Conservation (phyloP, 2,113 vertebrate genomes). For the Calypte anna region DNA sequence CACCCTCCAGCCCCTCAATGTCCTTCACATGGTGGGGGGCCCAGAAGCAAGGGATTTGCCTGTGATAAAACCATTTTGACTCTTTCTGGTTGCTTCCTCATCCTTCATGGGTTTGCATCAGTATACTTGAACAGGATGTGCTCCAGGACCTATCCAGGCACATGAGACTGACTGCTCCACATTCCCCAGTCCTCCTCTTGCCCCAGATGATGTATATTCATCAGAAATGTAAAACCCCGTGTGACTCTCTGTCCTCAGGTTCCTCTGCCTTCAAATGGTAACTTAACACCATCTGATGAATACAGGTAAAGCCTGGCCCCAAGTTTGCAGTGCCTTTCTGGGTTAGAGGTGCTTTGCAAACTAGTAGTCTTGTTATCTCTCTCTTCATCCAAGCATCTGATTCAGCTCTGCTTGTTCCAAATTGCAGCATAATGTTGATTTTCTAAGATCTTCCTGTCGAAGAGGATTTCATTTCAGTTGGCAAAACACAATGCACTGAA, state of each 20-base stretch:
- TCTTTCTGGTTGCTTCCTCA: neutral
- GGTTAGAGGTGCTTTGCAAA: neutral
- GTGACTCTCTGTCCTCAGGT: neutral
- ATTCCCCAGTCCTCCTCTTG: neutral
- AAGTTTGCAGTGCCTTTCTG: neutral
- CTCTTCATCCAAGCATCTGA: slow-evolving; percentile 36
- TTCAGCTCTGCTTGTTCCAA: slow-evolving; percentile 41
- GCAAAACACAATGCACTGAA: slow-evolving; percentile 47
- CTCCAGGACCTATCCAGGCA: neutral
- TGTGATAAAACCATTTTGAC: fast-evolving
- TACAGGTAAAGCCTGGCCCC: neutral
- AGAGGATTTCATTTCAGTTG: slow-evolving; percentile 37
- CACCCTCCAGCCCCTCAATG: too few species aligned
- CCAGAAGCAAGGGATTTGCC: neutral
- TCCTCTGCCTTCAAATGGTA: neutral
- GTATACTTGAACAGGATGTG: neutral
- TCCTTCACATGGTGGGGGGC: too few species aligned
- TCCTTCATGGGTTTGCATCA: neutral
- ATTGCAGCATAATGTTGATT: slow-evolving; percentile 17
- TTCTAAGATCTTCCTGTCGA: slow-evolving; percentile 35
- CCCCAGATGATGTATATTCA: neutral
- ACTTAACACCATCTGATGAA: neutral
- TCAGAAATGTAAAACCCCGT: neutral
- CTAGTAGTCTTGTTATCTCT: neutral
- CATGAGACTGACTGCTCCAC: neutral